Conservation (phyloP, 2,113 vertebrate genomes). For the Anolis sagrei region DNA sequence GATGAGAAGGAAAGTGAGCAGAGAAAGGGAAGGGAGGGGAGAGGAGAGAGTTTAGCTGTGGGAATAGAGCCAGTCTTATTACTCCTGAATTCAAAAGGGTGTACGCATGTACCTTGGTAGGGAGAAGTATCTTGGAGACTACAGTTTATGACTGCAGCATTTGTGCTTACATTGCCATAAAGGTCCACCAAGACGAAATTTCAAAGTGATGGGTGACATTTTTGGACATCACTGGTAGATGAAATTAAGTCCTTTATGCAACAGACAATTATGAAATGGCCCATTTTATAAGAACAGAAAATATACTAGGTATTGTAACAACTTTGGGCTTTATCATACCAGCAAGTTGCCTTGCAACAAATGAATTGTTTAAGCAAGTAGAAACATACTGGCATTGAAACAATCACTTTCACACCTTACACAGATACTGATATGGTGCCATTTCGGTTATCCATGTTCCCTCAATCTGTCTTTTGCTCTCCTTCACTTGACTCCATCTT, state of each 20-base stretch:
- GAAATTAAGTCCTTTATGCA: neutral
- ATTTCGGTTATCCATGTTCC: too few relatives aligned
- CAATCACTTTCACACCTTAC: too few relatives aligned
- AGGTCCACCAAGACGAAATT: too few relatives aligned
- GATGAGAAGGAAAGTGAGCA: slow-evolving; percentile 18
- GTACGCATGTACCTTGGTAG: neutral
- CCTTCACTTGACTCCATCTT: too few relatives aligned
- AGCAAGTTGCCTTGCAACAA: too few relatives aligned
- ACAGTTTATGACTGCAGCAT: neutral
- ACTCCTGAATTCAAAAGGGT: slow-evolving; percentile 8
- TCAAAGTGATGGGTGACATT: neutral
- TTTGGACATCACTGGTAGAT: neutral
- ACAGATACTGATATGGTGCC: too few relatives aligned
- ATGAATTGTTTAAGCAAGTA: too few relatives aligned
- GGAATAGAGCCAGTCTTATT: slow-evolving; percentile 2
- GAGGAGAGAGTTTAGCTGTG: neutral
- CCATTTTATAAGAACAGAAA: neutral
- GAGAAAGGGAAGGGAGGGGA: slow-evolving; percentile 20
- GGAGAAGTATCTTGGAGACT: neutral
- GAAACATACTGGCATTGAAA: too few relatives aligned
- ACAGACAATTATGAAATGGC: neutral
- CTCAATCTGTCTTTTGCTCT: too few relatives aligned
- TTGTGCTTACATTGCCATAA: neutral
- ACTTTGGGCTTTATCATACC: too few relatives aligned
- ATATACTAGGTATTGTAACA: neutral